These are phyloP conservation scores for Troilus luridus DNA, from an alignment of 2,888 invertebrate genomes.

Conservation along the genomic window DNA sequence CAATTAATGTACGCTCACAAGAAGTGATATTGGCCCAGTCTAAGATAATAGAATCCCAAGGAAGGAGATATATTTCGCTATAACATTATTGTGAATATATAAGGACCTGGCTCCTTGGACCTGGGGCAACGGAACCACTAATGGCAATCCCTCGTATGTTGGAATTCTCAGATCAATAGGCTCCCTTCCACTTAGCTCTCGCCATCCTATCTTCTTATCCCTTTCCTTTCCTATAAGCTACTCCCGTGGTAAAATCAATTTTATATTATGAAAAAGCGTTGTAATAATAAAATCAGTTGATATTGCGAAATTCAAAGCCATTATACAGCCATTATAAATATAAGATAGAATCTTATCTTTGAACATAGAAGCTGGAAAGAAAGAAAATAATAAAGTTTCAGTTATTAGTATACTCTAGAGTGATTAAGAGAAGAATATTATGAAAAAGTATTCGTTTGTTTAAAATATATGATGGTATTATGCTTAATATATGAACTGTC, in stretches of 20 bases:
- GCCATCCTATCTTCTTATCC: not conserved
- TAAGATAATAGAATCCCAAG: not conserved
- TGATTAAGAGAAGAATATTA: too few relatives aligned
- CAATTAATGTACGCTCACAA: not conserved
- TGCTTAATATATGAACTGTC: too few relatives aligned
- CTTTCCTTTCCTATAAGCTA: not conserved
- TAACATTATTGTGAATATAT: not conserved
- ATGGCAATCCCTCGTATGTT: slow-evolving; percentile 22
- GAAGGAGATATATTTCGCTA: not conserved
- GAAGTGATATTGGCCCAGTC: not conserved
- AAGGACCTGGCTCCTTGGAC: not conserved
- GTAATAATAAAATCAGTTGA: too few relatives aligned
- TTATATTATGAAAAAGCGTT: not conserved
- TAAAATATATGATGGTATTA: too few relatives aligned
- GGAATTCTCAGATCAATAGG: slow-evolving; percentile 26
- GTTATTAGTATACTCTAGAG: too few relatives aligned
- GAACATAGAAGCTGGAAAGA: too few relatives aligned
- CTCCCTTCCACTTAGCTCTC: not conserved
- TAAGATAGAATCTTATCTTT: too few relatives aligned
- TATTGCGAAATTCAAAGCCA: too few relatives aligned
- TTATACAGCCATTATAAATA: too few relatives aligned
- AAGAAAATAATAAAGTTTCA: too few relatives aligned
- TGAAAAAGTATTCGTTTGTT: too few relatives aligned
- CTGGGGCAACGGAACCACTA: not conserved
- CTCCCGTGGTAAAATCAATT: not conserved